Evolutionary conservation across 2,888 invertebrate genomes (phyloP).

Genomic region (Drosophila mettleri): DNA sequence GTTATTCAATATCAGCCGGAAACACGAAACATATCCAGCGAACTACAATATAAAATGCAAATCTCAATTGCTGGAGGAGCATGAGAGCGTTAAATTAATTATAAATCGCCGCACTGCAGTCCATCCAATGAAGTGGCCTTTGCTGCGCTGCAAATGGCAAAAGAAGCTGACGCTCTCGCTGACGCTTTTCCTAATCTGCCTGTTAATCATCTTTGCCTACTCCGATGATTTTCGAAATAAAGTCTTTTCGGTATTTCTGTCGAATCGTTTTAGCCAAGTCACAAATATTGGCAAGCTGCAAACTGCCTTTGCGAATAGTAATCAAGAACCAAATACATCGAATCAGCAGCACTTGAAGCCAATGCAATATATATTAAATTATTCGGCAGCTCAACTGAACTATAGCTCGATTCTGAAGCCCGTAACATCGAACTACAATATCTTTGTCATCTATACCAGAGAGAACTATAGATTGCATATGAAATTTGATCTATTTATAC

Average conservation of each 20-base stretch:
- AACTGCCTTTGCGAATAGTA: conserved; percentile 28
- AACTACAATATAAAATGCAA: conserved; percentile 57
- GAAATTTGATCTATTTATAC: conserved; percentile 84
- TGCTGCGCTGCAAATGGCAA: conserved; percentile 76
- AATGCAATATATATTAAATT: conserved; percentile 64
- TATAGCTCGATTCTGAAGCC: conserved; percentile 38
- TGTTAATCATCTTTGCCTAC: conserved; percentile 82
- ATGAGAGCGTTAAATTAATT: conserved; percentile 70
- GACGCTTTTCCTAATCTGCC: conserved; percentile 78
- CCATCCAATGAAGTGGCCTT: conserved; percentile 56
- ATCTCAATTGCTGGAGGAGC: conserved; percentile 66
- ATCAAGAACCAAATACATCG: conserved; percentile 29
- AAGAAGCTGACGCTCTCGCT: conserved; percentile 78
- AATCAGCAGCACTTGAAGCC: conserved; percentile 49
- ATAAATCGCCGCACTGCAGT: conserved; percentile 62
- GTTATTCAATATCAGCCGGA: conserved; percentile 66
- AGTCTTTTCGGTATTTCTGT: conserved; percentile 72
- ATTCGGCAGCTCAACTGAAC: conserved; percentile 55
- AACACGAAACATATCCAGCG: conserved; percentile 70
- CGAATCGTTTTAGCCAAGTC: conserved; percentile 46
- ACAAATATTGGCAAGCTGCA: conserved; percentile 44
- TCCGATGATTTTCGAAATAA: conserved; percentile 76
- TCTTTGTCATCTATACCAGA: conserved; percentile 84
- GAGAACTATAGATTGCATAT: conserved; percentile 83
- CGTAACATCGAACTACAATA: conserved; percentile 79